These are phyloP conservation scores for Cossypha niveicapilla DNA, from an alignment of 2,797 vertebrate species.

Conservation along the genomic window DNA sequence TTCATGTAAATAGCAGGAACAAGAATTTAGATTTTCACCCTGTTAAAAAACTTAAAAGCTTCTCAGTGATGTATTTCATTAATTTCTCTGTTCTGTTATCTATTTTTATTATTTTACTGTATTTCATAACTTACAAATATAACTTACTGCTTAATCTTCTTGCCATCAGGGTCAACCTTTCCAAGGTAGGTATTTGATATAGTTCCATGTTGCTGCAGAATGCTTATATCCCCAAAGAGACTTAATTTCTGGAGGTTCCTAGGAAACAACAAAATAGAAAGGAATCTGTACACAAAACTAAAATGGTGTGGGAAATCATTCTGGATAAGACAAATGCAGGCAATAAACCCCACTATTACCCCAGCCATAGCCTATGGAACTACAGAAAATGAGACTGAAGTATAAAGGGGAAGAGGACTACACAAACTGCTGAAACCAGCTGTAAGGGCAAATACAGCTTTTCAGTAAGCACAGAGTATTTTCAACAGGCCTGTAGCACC, in stretches of 20 bases:
- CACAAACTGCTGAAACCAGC: not conserved
- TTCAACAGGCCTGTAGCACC: not conserved
- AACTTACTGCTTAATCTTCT: slow-evolving; percentile 96
- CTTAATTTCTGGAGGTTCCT: slow-evolving; percentile 95
- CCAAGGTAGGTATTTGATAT: slow-evolving; percentile 88
- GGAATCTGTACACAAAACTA: not conserved
- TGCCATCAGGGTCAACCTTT: slow-evolving; percentile 91
- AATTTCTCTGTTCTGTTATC: not conserved
- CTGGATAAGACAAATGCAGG: not conserved
- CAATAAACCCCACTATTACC: not conserved
- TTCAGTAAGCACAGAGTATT: not conserved
- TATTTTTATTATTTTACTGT: not conserved
- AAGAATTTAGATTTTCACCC: not conserved
- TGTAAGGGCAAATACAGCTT: not conserved
- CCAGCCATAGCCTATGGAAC: not conserved
- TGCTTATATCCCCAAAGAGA: slow-evolving; percentile 92
- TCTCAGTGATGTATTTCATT: not conserved
- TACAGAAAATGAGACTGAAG: not conserved
- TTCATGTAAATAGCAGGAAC: not conserved
- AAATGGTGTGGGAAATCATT: not conserved
- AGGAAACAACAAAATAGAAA: slow-evolving; percentile 24
- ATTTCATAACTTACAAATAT: not conserved
- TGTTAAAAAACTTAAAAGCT: not conserved
- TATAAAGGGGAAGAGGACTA: not conserved
- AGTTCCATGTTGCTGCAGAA: slow-evolving; percentile 90